Evolutionary conservation across 1,140 invertebrate species (phyloP).

Genomic region (Schlechtendalia chinensis): DNA sequence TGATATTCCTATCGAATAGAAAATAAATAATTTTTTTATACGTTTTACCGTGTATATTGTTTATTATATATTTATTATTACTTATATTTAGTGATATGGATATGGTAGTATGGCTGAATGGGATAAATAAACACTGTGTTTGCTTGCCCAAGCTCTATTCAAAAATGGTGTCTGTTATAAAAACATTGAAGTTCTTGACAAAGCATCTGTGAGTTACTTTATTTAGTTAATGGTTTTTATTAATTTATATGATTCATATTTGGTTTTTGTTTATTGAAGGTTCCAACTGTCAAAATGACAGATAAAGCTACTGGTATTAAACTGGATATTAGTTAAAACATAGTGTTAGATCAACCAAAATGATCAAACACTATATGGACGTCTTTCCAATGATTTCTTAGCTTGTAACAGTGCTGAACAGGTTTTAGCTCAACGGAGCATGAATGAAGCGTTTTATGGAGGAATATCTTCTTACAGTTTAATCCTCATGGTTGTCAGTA

Average conservation of each 20-base stretch:
- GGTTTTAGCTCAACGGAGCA: slow-evolving; percentile 92
- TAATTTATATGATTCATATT: neutral
- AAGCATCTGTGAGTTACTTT: slow-evolving; percentile 75
- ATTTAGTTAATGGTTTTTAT: neutral
- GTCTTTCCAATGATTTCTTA: slow-evolving; percentile 85
- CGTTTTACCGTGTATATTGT: no score
- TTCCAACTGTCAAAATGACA: slow-evolving; percentile 97
- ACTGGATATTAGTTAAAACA: slow-evolving; percentile 98
- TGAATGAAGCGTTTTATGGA: slow-evolving; percentile 98
- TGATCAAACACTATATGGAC: slow-evolving; percentile 82
- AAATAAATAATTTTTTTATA: neutral
- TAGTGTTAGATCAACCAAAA: slow-evolving; percentile 89
- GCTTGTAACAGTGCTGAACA: slow-evolving; percentile 94
- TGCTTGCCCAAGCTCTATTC: slow-evolving; percentile 84
- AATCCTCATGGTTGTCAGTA: slow-evolving; percentile 97
- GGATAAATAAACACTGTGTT: slow-evolving; percentile 85
- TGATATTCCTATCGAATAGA: slow-evolving; percentile 22
- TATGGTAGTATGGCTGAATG: slow-evolving; percentile 93
- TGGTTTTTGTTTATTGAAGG: slow-evolving; percentile 59
- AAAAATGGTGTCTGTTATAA: slow-evolving; percentile 84
- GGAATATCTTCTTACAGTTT: slow-evolving; percentile 98
- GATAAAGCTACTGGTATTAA: slow-evolving; percentile 89
- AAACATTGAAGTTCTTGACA: slow-evolving; percentile 92
- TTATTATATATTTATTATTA: neutral
- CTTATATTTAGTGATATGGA: slow-evolving; percentile 89